A percentile compares a stretch with the other conserved stretches of the same genome.
phyloP scores from a whole-genome alignment of 2,888 invertebrate species.

The Lepidochitona cinerea region DNA sequence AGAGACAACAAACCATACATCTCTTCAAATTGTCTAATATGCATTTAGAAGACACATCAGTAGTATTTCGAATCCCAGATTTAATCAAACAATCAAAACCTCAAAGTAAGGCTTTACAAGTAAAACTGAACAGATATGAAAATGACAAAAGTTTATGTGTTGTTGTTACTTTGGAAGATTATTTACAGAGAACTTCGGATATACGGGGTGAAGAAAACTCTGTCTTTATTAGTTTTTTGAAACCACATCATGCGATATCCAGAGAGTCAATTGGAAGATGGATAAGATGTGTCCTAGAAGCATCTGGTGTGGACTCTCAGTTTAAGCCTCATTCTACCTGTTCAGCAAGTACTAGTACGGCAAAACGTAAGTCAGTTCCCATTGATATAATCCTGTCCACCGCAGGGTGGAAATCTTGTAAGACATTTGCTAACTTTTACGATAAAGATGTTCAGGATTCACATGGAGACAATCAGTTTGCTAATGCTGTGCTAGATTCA shows the following conservation, averaged over 20 bases:
- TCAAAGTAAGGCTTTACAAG: background rate
- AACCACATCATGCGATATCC: background rate
- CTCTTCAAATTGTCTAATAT: background rate
- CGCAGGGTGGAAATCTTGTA: constrained; percentile 18
- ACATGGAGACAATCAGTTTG: too few species aligned
- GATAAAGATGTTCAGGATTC: constrained; percentile 10
- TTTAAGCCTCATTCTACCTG: constrained; percentile 11
- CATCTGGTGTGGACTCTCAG: background rate
- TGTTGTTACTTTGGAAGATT: background rate
- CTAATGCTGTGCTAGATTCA: too few species aligned
- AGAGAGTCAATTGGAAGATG: background rate
- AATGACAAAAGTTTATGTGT: background rate
- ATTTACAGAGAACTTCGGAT: background rate
- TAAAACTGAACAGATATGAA: background rate
- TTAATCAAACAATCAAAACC: background rate
- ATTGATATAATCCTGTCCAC: constrained; percentile 14
- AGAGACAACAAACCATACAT: background rate
- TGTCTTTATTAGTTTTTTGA: background rate
- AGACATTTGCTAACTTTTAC: constrained; percentile 18
- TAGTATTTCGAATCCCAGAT: background rate
- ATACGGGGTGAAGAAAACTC: background rate
- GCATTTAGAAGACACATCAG: background rate
- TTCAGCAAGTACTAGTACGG: constrained; percentile 17
- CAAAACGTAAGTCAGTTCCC: constrained; percentile 5
- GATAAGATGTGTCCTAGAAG: background rate